phyloP scores from a whole-genome alignment of 2,797 vertebrate species.

The Pelobates cultripes region DNA sequence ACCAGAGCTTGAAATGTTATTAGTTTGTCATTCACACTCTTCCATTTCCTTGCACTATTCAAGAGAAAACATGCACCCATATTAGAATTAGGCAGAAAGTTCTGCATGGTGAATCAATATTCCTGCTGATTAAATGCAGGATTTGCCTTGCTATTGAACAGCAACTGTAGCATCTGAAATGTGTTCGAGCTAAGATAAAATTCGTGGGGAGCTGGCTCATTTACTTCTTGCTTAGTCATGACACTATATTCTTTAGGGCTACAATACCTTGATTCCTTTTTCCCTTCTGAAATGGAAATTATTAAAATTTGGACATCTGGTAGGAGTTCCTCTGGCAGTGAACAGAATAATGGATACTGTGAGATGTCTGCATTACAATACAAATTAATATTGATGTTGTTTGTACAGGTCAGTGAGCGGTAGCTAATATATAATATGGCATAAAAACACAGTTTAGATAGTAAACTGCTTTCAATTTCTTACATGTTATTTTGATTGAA shows the following conservation, averaged over 20 bases:
- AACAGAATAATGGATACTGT: conserved; percentile 7
- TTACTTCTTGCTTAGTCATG: conserved; percentile 66
- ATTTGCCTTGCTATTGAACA: conserved; percentile 64
- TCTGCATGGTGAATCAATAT: conserved; percentile 55
- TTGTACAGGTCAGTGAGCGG: not conserved
- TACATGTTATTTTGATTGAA: no score
- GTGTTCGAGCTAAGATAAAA: conserved; percentile 65
- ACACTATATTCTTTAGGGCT: conserved; percentile 57
- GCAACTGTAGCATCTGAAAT: conserved; percentile 64
- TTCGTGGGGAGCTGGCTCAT: conserved; percentile 56
- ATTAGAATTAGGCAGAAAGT: conserved; percentile 53
- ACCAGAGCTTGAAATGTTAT: conserved; percentile 46
- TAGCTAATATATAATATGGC: not conserved
- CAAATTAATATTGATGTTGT: conserved; percentile 22
- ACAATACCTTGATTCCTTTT: conserved; percentile 40
- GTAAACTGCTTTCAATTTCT: no score
- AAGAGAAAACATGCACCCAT: conserved; percentile 42
- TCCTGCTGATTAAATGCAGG: conserved; percentile 62
- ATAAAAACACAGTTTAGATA: no score
- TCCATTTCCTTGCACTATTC: conserved; percentile 44
- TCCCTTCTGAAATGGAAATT: conserved; percentile 20
- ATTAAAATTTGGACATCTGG: not conserved
- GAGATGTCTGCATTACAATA: not conserved
- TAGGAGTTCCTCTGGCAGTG: not conserved
- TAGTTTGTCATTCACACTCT: conserved; percentile 50